Conservation (phyloP, 2,113 vertebrate species). For the Panthera leo region DNA sequence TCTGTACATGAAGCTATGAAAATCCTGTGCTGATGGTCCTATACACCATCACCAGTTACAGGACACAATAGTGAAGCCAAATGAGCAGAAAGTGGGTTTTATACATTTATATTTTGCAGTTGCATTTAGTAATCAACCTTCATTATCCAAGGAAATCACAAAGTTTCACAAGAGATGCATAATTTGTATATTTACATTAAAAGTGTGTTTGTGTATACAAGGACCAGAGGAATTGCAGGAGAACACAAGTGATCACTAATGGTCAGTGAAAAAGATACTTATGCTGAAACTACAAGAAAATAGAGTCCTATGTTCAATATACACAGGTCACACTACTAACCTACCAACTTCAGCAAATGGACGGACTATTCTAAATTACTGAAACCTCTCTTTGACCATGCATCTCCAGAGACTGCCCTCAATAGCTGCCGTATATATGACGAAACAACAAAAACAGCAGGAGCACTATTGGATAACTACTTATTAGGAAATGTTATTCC, state of each 20-base stretch:
- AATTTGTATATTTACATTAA: not conserved
- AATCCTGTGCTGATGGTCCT: not conserved
- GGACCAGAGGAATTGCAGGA: not conserved
- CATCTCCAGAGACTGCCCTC: not conserved
- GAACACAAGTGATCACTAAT: not conserved
- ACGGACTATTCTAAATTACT: not conserved
- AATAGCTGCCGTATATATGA: not conserved
- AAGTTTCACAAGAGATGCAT: not conserved
- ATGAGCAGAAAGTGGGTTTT: not conserved
- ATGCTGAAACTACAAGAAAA: not conserved
- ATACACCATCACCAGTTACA: not conserved
- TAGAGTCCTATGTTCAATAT: not conserved
- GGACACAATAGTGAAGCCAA: not conserved
- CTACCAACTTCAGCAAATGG: not conserved
- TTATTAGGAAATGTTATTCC: not conserved
- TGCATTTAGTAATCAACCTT: not conserved
- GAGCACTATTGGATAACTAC: not conserved
- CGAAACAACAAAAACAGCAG: not conserved
- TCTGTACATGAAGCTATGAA: not conserved
- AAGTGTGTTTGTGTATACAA: not conserved
- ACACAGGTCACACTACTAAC: not conserved
- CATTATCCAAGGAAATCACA: not conserved
- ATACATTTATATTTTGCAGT: not conserved
- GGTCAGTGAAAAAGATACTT: not conserved
- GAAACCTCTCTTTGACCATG: not conserved